phyloP scores from a whole-genome alignment of 2,888 invertebrate genomes.

The Cistogaster globosa region DNA sequence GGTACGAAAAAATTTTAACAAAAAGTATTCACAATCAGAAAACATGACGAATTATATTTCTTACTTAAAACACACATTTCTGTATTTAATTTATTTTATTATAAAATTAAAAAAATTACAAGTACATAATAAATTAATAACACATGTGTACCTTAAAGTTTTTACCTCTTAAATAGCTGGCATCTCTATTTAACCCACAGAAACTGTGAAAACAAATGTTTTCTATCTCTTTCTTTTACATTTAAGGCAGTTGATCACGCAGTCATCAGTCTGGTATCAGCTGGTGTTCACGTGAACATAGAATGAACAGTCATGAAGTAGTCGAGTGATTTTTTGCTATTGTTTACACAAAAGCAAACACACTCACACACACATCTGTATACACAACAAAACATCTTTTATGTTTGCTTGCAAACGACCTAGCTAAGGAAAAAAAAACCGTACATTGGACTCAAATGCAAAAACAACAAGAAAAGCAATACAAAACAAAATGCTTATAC shows the following conservation, averaged over 20 bases:
- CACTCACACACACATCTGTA: conserved; percentile 15
- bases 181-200: conserved; percentile 77
- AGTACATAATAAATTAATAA: background rate
- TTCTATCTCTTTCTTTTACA: conserved; percentile 77
- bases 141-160: conserved; percentile 13
- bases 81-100: conserved; percentile 53
- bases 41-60: conserved; percentile 72
- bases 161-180: conserved; percentile 70
- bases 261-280: conserved; percentile 86
- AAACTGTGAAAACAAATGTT: conserved; percentile 82
- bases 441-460: conserved; percentile 66
- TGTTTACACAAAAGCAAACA: conserved; percentile 35
- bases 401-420: conserved; percentile 67
- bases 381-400: conserved; percentile 22
- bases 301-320: conserved; percentile 73
- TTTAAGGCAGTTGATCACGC: conserved; percentile 81
- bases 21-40: too few relatives aligned
- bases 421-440: conserved; percentile 51
- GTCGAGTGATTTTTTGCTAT: conserved; percentile 72
- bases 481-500: background rate
- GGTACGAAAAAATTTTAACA: conserved; percentile 60
- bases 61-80: background rate
- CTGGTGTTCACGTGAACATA: conserved; percentile 93
- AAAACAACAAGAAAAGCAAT: conserved; percentile 27
- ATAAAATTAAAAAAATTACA: conserved; percentile 6